phyloP scores from a whole-genome alignment of 2,797 vertebrate species.

The Morus bassanus region DNA sequence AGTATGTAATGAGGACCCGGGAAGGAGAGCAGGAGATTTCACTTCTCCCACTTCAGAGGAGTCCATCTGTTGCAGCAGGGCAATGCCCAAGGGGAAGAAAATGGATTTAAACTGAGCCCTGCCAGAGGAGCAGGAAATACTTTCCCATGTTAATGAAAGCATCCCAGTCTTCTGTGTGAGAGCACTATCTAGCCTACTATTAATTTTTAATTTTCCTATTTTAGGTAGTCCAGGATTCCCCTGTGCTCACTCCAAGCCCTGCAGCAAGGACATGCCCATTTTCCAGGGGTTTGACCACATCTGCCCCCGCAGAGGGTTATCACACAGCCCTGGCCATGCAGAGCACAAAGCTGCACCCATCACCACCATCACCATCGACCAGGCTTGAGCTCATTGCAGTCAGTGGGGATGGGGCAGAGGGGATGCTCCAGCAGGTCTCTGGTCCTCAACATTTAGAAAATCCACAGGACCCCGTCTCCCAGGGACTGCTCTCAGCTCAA shows the following conservation, averaged over 20 bases:
- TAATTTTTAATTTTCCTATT: not conserved
- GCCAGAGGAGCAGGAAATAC: not conserved
- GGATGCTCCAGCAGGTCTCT: not conserved
- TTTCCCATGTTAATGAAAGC: not conserved
- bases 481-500: rapidly evolving
- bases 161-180: not conserved
- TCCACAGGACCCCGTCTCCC: not conserved
- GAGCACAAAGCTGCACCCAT: not conserved
- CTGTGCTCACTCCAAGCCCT: rapidly evolving
- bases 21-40: not conserved
- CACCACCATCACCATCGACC: not conserved
- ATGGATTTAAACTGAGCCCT: rapidly evolving
- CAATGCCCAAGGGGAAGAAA: not conserved
- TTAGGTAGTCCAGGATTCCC: not conserved
- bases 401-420: not conserved
- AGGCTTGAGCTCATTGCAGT: not conserved
- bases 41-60: not conserved
- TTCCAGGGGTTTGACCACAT: not conserved
- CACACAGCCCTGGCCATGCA: not conserved
- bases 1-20: rapidly evolving
- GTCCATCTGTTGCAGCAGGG: not conserved
- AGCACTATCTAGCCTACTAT: not conserved
- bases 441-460: not conserved
- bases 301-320: not conserved
- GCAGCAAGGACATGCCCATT: rapidly evolving